phyloP scores from a whole-genome alignment of 2,113 vertebrate genomes.

The Erythrolamprus reginae region DNA sequence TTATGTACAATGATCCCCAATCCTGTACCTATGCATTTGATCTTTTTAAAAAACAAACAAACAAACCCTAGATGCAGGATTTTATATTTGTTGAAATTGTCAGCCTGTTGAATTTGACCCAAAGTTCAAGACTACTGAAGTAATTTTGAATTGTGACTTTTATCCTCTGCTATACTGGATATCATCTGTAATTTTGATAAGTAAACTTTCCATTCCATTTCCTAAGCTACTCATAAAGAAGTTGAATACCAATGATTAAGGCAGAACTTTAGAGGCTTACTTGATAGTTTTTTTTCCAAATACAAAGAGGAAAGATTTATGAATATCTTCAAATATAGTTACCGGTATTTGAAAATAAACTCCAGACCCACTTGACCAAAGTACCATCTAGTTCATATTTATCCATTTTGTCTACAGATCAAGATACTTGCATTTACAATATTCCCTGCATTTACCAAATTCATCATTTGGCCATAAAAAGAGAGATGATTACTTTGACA shows the following conservation, averaged over 20 bases:
- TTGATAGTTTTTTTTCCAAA: not conserved
- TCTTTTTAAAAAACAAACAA: not conserved
- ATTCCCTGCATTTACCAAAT: not conserved
- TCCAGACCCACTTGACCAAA: not conserved
- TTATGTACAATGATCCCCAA: not conserved
- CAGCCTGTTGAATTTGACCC: not conserved
- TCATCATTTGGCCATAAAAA: not conserved
- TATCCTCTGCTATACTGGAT: not conserved
- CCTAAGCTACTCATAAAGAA: not conserved
- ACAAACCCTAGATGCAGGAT: not conserved
- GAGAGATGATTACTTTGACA: not conserved
- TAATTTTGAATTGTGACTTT: not conserved
- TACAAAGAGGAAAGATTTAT: not conserved
- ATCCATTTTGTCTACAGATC: not conserved
- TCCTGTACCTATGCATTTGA: not conserved
- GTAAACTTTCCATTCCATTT: not conserved
- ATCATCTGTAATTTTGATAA: not conserved
- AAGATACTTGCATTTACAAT: not conserved
- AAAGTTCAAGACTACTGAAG: not conserved
- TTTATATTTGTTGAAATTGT: not conserved
- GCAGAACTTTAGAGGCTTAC: not conserved
- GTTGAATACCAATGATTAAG: not conserved
- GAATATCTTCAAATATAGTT: not conserved
- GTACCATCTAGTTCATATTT: not conserved
- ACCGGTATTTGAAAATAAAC: not conserved